Conservation (phyloP, 2,797 vertebrate genomes). For the Nannoperca obscura region DNA sequence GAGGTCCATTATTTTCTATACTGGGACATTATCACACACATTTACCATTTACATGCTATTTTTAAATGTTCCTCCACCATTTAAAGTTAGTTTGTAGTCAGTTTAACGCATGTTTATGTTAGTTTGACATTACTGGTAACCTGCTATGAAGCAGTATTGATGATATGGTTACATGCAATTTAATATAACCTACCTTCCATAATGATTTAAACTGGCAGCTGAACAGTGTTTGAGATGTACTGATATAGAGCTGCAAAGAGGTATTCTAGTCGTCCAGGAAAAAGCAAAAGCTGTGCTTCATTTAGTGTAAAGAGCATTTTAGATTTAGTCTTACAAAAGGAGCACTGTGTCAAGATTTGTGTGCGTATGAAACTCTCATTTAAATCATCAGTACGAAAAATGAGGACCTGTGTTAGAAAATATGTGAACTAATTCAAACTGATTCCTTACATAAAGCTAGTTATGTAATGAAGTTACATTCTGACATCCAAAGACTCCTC, state of each 20-base stretch:
- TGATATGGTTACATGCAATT: background rate
- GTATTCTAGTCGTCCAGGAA: conserved; percentile 8
- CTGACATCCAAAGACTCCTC: background rate
- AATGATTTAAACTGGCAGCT: background rate
- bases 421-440: background rate
- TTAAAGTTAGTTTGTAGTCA: background rate
- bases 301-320: background rate
- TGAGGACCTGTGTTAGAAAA: too few species aligned
- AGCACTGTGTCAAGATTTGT: background rate
- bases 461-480: background rate
- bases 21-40: background rate
- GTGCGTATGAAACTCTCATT: background rate
- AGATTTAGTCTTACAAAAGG: background rate
- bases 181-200: background rate
- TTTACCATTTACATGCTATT: background rate
- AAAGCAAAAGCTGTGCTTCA: background rate
- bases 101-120: background rate
- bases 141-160: background rate
- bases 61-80: background rate
- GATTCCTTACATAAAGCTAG: background rate
- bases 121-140: background rate
- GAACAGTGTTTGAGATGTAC: background rate
- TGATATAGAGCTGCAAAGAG: background rate
- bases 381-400: background rate
- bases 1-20: conserved; percentile 10